These are phyloP conservation scores for Chesias legatella DNA, from an alignment of 2,888 invertebrate species.

Conservation along the genomic window DNA sequence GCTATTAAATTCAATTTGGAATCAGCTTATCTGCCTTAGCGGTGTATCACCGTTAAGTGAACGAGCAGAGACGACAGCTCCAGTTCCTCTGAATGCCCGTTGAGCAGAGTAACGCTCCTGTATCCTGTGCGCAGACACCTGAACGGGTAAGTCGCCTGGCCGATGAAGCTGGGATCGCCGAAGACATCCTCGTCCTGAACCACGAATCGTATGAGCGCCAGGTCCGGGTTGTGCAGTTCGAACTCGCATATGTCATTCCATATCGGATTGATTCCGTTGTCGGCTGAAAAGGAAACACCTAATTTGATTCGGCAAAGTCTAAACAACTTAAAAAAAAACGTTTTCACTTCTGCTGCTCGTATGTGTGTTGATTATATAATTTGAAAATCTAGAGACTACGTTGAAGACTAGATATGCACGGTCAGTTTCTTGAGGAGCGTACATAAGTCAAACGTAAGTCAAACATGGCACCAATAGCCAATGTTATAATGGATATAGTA, in stretches of 20 bases:
- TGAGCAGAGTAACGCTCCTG: slow-evolving; percentile 93
- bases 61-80: slow-evolving; percentile 95
- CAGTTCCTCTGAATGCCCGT: slow-evolving; percentile 94
- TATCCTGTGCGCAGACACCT: slow-evolving; percentile 91
- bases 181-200: slow-evolving; percentile 98
- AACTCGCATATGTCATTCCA: slow-evolving; percentile 95
- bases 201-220: slow-evolving; percentile 91
- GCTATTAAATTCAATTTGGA: not conserved
- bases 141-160: slow-evolving; percentile 96
- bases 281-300: slow-evolving; percentile 79
- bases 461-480: too few species aligned
- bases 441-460: too few species aligned
- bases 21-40: slow-evolving; percentile 8
- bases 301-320: not conserved
- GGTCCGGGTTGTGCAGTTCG: slow-evolving; percentile 88
- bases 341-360: too few species aligned
- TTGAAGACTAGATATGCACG: too few species aligned
- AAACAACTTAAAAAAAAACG: too few species aligned
- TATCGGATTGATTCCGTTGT: slow-evolving; percentile 95
- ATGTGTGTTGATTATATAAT: too few species aligned
- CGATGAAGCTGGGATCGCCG: slow-evolving; percentile 97
- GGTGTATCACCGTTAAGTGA: slow-evolving; percentile 64
- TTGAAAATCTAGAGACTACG: too few species aligned
- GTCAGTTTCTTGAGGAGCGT: too few species aligned
- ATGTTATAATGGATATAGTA: too few species aligned